Evolutionary conservation across 2,888 invertebrate genomes (phyloP).

Genomic region (Bombylius major): DNA sequence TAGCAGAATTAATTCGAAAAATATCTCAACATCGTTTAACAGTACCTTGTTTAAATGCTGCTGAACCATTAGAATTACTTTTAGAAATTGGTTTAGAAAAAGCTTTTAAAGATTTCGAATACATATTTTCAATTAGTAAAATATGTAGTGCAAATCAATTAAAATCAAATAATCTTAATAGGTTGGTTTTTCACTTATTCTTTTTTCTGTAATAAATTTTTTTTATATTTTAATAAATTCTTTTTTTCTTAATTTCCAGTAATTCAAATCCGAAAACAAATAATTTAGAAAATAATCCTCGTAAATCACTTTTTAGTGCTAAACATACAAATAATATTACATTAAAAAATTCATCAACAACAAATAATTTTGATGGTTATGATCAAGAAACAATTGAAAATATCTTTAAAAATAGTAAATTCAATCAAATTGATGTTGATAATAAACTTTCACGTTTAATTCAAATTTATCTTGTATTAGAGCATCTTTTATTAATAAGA

Average conservation of each 20-base stretch:
- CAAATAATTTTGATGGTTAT: not conserved
- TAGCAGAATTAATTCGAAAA: slow-evolving; percentile 34
- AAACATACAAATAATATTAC: not conserved
- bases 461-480: slow-evolving; percentile 31
- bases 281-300: not conserved
- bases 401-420: slow-evolving; percentile 32
- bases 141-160: slow-evolving; percentile 27
- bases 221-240: not conserved
- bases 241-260: not conserved
- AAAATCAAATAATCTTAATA: not conserved
- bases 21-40: slow-evolving; percentile 33
- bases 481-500: slow-evolving; percentile 33
- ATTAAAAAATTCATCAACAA: not conserved
- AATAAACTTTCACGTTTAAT: slow-evolving; percentile 25
- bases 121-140: slow-evolving; percentile 32
- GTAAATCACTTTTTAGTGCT: not conserved
- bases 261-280: not conserved
- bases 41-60: slow-evolving; percentile 32
- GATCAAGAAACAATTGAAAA: slow-evolving; percentile 8
- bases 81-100: slow-evolving; percentile 37
- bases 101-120: slow-evolving; percentile 33
- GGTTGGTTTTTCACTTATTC: not conserved
- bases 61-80: slow-evolving; percentile 33
- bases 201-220: not conserved
- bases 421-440: slow-evolving; percentile 24